Evolutionary conservation across 2,113 vertebrate species (phyloP), one percentile per base, ranked within the genome.

Genomic region (Thamnophis sirtalis): DNA sequence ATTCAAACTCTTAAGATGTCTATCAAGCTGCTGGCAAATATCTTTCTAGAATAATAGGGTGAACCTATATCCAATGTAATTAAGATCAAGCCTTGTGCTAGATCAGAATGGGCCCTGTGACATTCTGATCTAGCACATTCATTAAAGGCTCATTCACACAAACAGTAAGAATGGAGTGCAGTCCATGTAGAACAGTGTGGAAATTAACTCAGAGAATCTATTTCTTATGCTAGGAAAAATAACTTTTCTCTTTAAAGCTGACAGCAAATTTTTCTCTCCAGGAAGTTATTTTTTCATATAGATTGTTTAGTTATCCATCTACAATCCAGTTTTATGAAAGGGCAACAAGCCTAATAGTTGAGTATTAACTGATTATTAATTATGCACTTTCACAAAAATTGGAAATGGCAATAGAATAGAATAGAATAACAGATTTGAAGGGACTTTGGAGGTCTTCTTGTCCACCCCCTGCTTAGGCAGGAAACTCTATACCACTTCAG

Each of bases 201-300:
- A 50, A 90, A 90, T 90, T 50, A 85, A 91, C 60, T 50, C 50
- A 19, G n/a, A 60, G 21, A 53, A 53, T 87, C 24, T 33, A 43
- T 73, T 91, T 58, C 63, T 87, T 68, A 87, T 68, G 50, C 50
- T 51, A 73, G 49, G 50, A 91, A 91, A 91, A 55, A 38, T 73
- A 24, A 19, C 91, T 87, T 73, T 55, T 60, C 60, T 91, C 86
- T 87, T 87, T 68, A 43, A 68, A 24, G 19, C n/a, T 73, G 56
- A 87, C 50, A 87, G n/a, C 48, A 68, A 13, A 11, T 21, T 38
- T 58, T 43, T 49, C 24, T 86, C 1, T 86, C 49, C 91, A 87
- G 7, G 58, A 87, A 87, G 54, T 73, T 91, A 80, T 54, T 87
- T 43, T 43, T 43, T 43, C 33, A 80, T 38, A 43, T 8, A 43